Percentiles rank a stretch among this genome's conserved stretches.
Evolutionary conservation across 2,113 vertebrate species (phyloP).

Genomic region (Dryoscopus gambensis): DNA sequence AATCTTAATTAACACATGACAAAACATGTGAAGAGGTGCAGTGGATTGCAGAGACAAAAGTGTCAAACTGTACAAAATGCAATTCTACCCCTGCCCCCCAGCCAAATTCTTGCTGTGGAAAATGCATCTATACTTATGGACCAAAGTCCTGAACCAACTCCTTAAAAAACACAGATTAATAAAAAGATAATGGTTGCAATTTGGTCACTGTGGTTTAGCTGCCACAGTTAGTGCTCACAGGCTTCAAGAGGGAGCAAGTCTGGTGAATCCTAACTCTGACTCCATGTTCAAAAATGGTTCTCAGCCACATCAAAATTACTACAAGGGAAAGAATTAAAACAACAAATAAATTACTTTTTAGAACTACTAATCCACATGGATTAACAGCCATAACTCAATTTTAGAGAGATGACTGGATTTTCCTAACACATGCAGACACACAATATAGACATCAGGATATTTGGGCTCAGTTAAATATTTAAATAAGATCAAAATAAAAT

Average conservation of each 20-base stretch:
- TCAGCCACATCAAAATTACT: not conserved
- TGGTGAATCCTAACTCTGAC: not conserved
- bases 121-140: not conserved
- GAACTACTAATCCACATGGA: not conserved
- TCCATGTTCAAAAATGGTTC: not conserved
- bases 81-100: not conserved
- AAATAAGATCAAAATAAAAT: slow-evolving; percentile 65
- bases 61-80: not conserved
- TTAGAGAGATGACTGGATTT: not conserved
- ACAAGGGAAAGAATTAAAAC: not conserved
- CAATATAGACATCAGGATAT: not conserved
- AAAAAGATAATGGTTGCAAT: not conserved
- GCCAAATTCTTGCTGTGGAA: not conserved
- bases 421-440: not conserved
- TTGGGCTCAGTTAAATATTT: slow-evolving; percentile 59
- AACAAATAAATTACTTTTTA: not conserved
- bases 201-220: not conserved
- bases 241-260: not conserved
- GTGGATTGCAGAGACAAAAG: not conserved
- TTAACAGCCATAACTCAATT: slow-evolving; percentile 7
- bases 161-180: not conserved
- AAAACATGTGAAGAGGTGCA: not conserved
- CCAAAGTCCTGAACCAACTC: not conserved
- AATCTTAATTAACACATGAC: not conserved
- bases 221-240: not conserved